Evolutionary conservation across 2,888 invertebrate species (phyloP).

Genomic region (Drosophila suboccidentalis): DNA sequence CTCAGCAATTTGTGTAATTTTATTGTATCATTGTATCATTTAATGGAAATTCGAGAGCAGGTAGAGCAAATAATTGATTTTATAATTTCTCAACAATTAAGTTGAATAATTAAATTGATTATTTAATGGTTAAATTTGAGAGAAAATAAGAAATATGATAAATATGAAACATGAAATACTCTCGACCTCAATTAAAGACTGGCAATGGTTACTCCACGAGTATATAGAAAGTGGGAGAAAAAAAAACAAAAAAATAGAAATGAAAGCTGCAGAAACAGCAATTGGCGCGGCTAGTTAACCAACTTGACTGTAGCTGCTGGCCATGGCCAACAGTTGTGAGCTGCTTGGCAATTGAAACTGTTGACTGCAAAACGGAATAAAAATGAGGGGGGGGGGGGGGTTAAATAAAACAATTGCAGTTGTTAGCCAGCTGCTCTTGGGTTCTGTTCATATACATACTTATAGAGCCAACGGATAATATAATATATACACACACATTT

Average conservation of each 20-base stretch:
- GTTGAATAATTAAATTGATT: conserved; percentile 7
- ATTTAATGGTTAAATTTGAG: conserved; percentile 1
- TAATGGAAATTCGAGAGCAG: neutral
- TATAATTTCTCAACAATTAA: neutral
- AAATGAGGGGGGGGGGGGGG: neutral
- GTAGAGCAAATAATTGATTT: conserved; percentile 3
- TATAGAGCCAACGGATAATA: conserved; percentile 9
- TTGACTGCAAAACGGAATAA: conserved; percentile 24
- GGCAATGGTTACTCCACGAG: neutral
- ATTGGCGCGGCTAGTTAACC: conserved; percentile 39
- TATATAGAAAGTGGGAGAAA: conserved; percentile 4
- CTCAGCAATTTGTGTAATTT: conserved; percentile 1
- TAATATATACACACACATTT: conserved; percentile 1
- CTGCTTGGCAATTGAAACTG: conserved; percentile 42
- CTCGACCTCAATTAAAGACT: conserved; percentile 9
- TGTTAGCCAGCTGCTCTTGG: conserved; percentile 19
- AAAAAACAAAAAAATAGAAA: neutral
- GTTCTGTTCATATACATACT: conserved; percentile 7
- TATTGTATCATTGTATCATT: neutral
- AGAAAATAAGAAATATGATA: neutral
- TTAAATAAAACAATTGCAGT: conserved; percentile 36
- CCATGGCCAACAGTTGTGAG: conserved; percentile 26
- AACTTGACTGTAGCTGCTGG: conserved; percentile 50
- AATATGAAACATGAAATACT: neutral
- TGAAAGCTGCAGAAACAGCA: conserved; percentile 4